Percentiles rank a stretch among this genome's conserved stretches.
These are phyloP conservation scores for Yasuhikotakia modesta DNA, from an alignment of 2,797 vertebrate genomes.

Conservation along the genomic window DNA sequence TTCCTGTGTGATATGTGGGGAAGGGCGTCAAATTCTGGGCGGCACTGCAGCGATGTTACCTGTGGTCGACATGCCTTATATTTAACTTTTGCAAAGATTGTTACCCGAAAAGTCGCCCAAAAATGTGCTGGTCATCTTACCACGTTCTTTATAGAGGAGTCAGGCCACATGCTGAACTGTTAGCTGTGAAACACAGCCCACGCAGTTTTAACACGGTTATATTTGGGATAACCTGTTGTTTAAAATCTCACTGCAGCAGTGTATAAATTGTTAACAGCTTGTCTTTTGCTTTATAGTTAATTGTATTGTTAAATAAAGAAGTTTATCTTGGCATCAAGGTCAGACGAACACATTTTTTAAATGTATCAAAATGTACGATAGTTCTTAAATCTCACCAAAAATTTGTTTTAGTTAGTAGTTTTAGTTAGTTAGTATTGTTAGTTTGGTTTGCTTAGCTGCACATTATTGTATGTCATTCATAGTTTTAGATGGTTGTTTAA, in stretches of 20 bases:
- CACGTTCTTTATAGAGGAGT: neutral
- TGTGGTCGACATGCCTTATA: constrained; percentile 42
- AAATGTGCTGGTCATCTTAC: neutral
- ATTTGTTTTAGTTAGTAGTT: neutral
- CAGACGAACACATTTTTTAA: neutral
- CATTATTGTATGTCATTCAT: neutral
- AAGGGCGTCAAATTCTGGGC: constrained; percentile 37
- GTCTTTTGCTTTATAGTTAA: constrained; percentile 48
- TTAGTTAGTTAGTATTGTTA: too few species aligned
- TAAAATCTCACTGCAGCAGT: constrained; percentile 50
- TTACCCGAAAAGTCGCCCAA: neutral
- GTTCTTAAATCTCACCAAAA: neutral
- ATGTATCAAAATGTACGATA: neutral
- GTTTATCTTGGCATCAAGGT: neutral
- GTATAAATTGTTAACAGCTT: constrained; percentile 58
- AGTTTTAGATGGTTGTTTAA: neutral
- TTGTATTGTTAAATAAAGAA: constrained; percentile 21
- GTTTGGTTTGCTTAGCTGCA: too few species aligned
- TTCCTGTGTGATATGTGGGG: constrained; percentile 61
- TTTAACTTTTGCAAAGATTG: constrained; percentile 39
- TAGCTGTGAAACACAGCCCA: neutral
- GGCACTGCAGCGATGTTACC: neutral
- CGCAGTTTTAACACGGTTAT: constrained; percentile 20
- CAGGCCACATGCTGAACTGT: neutral
- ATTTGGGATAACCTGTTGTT: constrained; percentile 50